Percentiles rank a stretch among this genome's conserved stretches.
phyloP scores from a whole-genome alignment of 2,113 vertebrate species.

The Phaetusa simplex region DNA sequence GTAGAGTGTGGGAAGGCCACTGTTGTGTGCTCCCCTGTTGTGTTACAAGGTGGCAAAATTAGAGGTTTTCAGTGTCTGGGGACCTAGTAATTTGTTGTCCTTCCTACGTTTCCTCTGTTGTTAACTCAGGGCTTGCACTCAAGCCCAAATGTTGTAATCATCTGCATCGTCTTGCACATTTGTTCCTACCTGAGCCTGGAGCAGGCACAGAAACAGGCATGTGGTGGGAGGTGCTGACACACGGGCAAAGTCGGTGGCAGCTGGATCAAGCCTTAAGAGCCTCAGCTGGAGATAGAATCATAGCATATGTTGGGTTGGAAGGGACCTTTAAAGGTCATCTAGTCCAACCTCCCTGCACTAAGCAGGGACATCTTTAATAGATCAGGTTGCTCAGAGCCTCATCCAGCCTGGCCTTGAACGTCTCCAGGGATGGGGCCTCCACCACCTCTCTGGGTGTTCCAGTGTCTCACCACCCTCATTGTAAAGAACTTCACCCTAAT shows the following conservation, averaged over 20 bases:
- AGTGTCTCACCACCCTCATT: too few species aligned
- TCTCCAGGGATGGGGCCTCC: too few species aligned
- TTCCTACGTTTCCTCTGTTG: background rate
- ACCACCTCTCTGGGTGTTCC: too few species aligned
- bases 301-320: too few species aligned
- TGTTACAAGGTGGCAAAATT: background rate
- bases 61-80: background rate
- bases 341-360: too few species aligned
- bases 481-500: too few species aligned
- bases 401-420: too few species aligned
- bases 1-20: background rate
- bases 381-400: too few species aligned
- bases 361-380: too few species aligned
- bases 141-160: background rate
- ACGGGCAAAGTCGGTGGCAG: background rate
- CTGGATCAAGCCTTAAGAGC: background rate
- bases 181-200: background rate
- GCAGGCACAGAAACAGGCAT: background rate
- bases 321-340: too few species aligned
- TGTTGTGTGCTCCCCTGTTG: background rate
- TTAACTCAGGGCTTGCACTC: background rate
- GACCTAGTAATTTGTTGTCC: slow-evolving; percentile 21
- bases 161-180: background rate
- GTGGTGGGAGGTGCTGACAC: background rate
- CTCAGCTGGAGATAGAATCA: background rate